These are phyloP conservation scores for Furcifer pardalis DNA, from an alignment of 2,797 vertebrate genomes.

Conservation along the genomic window DNA sequence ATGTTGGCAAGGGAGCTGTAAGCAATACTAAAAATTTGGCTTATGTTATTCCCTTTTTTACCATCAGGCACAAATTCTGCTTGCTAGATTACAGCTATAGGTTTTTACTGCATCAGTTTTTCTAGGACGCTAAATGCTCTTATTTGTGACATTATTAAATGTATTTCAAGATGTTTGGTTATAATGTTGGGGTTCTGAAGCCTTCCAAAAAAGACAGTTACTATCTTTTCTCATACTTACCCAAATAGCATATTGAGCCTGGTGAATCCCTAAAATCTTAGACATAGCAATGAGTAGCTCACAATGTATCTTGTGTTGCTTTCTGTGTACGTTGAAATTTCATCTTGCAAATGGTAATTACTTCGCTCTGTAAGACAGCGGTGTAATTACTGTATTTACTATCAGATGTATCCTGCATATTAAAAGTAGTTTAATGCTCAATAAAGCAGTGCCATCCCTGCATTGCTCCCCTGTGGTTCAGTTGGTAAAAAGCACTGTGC, in stretches of 20 bases:
- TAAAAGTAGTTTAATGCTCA: not conserved
- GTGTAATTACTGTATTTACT: not conserved
- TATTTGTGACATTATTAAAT: not conserved
- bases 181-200: not conserved
- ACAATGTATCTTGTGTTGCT: not conserved
- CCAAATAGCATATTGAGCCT: no score
- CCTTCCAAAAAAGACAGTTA: not conserved
- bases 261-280: not conserved
- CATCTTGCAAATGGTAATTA: not conserved
- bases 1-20: conserved; percentile 1
- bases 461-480: not conserved
- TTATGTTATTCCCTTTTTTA: not conserved
- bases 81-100: not conserved
- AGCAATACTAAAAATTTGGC: not conserved
- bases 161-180: not conserved
- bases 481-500: no score
- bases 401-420: not conserved
- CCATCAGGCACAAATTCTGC: not conserved
- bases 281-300: not conserved
- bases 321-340: not conserved
- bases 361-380: not conserved
- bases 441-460: not conserved
- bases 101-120: not conserved
- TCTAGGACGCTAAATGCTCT: not conserved
- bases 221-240: not conserved